These are phyloP conservation scores for Hemicordylus capensis DNA, from an alignment of 2,113 vertebrate species.

Conservation along the genomic window DNA sequence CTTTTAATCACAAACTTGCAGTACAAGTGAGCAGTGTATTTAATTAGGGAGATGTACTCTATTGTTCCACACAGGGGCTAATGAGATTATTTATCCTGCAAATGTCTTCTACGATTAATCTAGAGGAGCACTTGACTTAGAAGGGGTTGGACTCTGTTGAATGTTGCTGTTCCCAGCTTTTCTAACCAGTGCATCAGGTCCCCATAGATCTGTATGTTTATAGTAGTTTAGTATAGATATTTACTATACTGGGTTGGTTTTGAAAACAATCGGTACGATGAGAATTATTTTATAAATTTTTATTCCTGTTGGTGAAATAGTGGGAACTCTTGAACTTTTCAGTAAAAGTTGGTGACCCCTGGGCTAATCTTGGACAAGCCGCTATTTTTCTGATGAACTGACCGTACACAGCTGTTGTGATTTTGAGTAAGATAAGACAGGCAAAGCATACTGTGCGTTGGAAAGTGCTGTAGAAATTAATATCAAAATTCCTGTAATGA, in stretches of 20 bases:
- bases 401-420: background rate
- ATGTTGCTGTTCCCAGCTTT: rapidly evolving
- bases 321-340: background rate
- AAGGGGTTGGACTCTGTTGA: background rate
- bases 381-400: background rate
- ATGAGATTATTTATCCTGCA: background rate
- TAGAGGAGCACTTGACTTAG: background rate
- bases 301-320: background rate
- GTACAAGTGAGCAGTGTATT: conserved; percentile 43
- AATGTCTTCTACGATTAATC: background rate
- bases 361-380: background rate
- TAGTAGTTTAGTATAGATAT: background rate
- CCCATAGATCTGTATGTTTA: background rate
- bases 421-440: background rate
- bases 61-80: background rate
- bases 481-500: background rate
- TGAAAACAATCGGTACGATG: background rate
- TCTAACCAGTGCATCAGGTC: rapidly evolving
- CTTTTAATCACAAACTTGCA: conserved; percentile 55
- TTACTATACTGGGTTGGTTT: background rate
- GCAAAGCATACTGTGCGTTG: background rate
- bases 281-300: background rate
- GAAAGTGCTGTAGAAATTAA: background rate
- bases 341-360: background rate
- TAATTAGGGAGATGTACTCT: conserved; percentile 39